Conservation (phyloP, 2,113 vertebrate genomes). For the Sylvia atricapilla region DNA sequence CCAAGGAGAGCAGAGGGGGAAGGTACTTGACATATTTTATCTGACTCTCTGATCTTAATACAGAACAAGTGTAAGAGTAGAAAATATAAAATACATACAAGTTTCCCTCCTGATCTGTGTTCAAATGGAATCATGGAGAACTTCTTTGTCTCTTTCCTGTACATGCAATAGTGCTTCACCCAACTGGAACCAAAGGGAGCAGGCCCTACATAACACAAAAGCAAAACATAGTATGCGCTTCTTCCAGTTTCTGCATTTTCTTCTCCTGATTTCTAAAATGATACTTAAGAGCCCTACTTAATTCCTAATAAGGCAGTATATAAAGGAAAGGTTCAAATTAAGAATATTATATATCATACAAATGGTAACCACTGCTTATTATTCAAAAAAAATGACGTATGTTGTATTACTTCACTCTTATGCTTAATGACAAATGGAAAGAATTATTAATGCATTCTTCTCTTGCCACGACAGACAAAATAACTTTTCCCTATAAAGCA, state of each 20-base stretch:
- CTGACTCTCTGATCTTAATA: not conserved
- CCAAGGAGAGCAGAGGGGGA: not conserved
- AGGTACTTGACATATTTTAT: not conserved
- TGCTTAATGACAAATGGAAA: not conserved
- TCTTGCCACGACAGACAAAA: not conserved
- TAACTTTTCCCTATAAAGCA: not conserved
- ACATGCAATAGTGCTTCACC: constrained; percentile 96
- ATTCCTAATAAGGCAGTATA: not conserved
- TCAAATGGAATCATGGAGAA: constrained; percentile 94
- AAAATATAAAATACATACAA: constrained; percentile 76
- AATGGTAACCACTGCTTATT: not conserved
- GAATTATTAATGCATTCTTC: not conserved
- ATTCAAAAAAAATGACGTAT: not conserved
- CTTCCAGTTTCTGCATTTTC: not conserved
- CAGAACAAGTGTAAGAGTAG: not conserved
- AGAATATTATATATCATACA: not conserved
- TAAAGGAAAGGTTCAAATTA: not conserved
- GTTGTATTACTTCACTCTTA: not conserved
- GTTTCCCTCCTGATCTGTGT: constrained; percentile 92
- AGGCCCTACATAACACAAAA: constrained; percentile 77
- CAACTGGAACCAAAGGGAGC: constrained; percentile 97
- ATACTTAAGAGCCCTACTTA: not conserved
- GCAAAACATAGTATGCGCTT: not conserved
- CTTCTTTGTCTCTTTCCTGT: constrained; percentile 92
- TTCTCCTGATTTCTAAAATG: not conserved